phyloP scores from a whole-genome alignment of 2,888 invertebrate species.

The Heteromyza rotundicornis region DNA sequence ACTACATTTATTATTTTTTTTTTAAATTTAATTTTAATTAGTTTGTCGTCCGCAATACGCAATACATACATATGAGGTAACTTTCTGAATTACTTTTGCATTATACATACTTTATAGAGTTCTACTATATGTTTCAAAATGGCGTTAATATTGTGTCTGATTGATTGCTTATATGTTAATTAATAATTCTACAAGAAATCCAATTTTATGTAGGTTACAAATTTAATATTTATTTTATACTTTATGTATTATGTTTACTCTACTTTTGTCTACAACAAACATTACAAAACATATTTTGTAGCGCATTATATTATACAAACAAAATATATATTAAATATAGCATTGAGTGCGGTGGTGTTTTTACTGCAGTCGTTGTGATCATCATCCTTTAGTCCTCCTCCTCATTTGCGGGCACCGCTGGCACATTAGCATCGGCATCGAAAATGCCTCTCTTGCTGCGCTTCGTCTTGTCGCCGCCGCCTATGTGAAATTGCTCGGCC shows the following conservation, averaged over 20 bases:
- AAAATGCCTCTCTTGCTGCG: conserved; percentile 64
- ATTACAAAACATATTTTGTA: conserved; percentile 25
- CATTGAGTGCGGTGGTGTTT: not conserved
- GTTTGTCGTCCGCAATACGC: too few relatives aligned
- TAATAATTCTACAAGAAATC: conserved; percentile 7
- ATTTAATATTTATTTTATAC: conserved; percentile 23
- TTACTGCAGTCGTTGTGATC: too few relatives aligned
- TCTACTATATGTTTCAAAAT: too few relatives aligned
- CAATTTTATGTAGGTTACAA: conserved; percentile 22
- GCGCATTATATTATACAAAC: conserved; percentile 21
- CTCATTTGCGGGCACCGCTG: conserved; percentile 33
- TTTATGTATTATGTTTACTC: conserved; percentile 15
- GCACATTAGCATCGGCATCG: conserved; percentile 44
- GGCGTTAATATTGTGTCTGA: too few relatives aligned
- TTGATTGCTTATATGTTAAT: too few relatives aligned
- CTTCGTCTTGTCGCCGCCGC: conserved; percentile 39
- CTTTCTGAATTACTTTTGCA: too few relatives aligned
- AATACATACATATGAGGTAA: too few relatives aligned
- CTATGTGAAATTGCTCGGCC: conserved; percentile 69
- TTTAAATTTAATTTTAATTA: too few relatives aligned
- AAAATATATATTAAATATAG: not conserved
- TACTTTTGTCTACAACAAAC: conserved; percentile 17
- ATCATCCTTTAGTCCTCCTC: conserved; percentile 27
- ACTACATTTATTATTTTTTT: too few relatives aligned
- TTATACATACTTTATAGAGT: too few relatives aligned